These are phyloP conservation scores for Ecdyonurus torrentis DNA, from an alignment of 2,888 invertebrate genomes.

Conservation along the genomic window DNA sequence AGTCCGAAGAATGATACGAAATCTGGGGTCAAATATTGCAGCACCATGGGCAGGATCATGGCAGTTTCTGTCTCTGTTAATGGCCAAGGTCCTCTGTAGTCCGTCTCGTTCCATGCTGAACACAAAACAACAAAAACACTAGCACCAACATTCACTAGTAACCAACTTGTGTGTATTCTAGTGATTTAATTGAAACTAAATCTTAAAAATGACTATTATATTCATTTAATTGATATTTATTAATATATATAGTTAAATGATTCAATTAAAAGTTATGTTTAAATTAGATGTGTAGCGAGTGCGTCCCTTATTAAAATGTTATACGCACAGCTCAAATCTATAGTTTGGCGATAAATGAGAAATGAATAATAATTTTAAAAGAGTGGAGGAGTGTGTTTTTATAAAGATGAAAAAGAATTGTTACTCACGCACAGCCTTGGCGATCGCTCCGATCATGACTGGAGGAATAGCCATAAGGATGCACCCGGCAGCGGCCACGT, in stretches of 20 bases:
- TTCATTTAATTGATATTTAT: neutral
- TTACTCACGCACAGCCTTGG: slow-evolving; percentile 73
- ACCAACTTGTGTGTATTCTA: too few relatives aligned
- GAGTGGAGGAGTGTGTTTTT: neutral
- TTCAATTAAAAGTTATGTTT: too few relatives aligned
- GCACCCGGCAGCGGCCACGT: slow-evolving; percentile 90
- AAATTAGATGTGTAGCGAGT: too few relatives aligned
- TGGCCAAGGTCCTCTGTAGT: slow-evolving; percentile 57
- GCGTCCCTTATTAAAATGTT: slow-evolving; percentile 10
- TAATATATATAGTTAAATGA: neutral
- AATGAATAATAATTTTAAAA: too few relatives aligned
- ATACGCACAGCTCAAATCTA: neutral
- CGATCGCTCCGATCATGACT: slow-evolving; percentile 92
- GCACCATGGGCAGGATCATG: slow-evolving; percentile 92
- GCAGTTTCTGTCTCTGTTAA: slow-evolving; percentile 63
- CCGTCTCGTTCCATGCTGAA: slow-evolving; percentile 91
- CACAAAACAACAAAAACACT: neutral
- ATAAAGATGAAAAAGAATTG: neutral
- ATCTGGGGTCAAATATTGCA: slow-evolving; percentile 90
- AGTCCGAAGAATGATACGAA: slow-evolving; percentile 95
- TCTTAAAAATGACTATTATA: too few relatives aligned
- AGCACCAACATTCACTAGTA: neutral
- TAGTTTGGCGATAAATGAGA: neutral
- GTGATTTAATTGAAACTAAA: too few relatives aligned
- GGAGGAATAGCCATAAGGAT: slow-evolving; percentile 95